phyloP scores from a whole-genome alignment of 1,140 invertebrate genomes.

The Schlechtendalia chinensis region DNA sequence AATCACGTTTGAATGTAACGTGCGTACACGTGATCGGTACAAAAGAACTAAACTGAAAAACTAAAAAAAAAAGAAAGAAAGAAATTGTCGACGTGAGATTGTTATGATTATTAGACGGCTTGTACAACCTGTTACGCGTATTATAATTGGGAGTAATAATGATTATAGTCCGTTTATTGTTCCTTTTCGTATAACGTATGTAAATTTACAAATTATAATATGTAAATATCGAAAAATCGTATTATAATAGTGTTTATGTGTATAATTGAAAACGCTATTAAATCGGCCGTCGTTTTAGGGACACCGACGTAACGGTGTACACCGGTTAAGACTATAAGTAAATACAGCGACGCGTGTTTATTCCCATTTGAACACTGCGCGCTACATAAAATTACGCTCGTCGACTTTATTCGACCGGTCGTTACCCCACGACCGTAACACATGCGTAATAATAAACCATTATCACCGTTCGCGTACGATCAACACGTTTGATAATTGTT shows the following conservation, averaged over 20 bases:
- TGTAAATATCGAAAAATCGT: slow-evolving; percentile 2
- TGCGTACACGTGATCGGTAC: not conserved
- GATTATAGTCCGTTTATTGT: not conserved
- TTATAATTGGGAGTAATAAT: slow-evolving; percentile 6
- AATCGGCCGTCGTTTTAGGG: too few relatives aligned
- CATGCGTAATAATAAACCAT: too few relatives aligned
- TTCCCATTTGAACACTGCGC: too few relatives aligned
- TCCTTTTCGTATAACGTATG: slow-evolving; percentile 5
- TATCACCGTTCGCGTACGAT: too few relatives aligned
- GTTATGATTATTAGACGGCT: not conserved
- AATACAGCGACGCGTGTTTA: too few relatives aligned
- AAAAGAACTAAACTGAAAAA: too few relatives aligned
- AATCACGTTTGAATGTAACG: not conserved
- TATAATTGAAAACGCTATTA: not conserved
- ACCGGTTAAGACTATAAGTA: too few relatives aligned
- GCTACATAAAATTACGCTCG: too few relatives aligned
- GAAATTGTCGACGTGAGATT: not conserved
- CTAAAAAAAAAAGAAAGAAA: too few relatives aligned
- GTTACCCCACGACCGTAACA: too few relatives aligned
- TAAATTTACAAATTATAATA: slow-evolving; percentile 23
- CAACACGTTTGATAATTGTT: not conserved
- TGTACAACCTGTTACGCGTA: not conserved
- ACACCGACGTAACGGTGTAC: too few relatives aligned
- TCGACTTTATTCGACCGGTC: too few relatives aligned
- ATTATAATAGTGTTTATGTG: not conserved